These are phyloP conservation scores for Callocephalon fimbriatum DNA, from an alignment of 2,113 vertebrate genomes.

Conservation along the genomic window DNA sequence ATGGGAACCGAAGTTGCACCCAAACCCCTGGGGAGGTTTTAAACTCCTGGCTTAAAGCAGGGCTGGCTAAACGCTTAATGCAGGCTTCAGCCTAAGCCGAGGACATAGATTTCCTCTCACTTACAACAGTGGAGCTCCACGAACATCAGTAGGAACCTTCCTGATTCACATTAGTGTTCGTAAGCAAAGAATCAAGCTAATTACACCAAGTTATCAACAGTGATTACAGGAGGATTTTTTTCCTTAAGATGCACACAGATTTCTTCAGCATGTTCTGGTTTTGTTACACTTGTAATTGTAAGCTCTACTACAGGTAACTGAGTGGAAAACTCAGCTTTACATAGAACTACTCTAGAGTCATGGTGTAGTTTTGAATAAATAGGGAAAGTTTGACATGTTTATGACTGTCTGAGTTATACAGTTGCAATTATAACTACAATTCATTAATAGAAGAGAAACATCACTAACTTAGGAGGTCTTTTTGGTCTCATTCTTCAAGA, in stretches of 20 bases:
- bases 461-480: not conserved
- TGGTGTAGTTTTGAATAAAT: not conserved
- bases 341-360: rapidly evolving
- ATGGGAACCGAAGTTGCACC: not conserved
- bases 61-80: not conserved
- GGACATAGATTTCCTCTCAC: not conserved
- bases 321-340: not conserved
- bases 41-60: not conserved
- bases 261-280: not conserved
- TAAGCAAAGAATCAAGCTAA: conserved; percentile 26
- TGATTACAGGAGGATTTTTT: not conserved
- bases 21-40: not conserved
- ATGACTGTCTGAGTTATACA: not conserved
- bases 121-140: not conserved
- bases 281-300: not conserved
- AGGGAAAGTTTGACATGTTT: not conserved
- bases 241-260: not conserved
- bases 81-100: not conserved
- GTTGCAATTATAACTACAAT: not conserved
- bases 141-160: not conserved
- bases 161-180: not conserved
- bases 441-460: not conserved
- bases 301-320: not conserved
- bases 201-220: not conserved
- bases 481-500: not conserved